phyloP scores from a whole-genome alignment of 2,113 vertebrate genomes.

The Hirundichthys speculiger region DNA sequence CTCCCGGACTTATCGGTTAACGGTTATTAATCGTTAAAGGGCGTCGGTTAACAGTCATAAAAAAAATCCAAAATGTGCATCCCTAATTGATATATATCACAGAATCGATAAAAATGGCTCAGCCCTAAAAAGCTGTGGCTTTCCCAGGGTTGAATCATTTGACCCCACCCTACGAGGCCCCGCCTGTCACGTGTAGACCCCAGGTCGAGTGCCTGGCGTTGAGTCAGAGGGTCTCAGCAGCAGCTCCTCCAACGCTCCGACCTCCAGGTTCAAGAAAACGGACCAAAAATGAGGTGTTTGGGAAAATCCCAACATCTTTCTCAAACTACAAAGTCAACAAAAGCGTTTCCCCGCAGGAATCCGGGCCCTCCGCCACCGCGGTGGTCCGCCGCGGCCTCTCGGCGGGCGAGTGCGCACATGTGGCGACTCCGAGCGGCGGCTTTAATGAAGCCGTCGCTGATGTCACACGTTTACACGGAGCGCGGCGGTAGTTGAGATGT shows the following conservation, averaged over 20 bases:
- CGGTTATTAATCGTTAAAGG: too few species aligned
- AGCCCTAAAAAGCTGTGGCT: slow-evolving; percentile 8
- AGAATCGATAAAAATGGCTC: too few species aligned
- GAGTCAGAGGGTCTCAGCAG: slow-evolving; percentile 12
- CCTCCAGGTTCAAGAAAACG: slow-evolving; percentile 10
- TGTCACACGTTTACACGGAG: slow-evolving; percentile 29
- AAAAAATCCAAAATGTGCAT: too few species aligned
- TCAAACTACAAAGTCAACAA: slow-evolving; percentile 55
- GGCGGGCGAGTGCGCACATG: slow-evolving; percentile 21
- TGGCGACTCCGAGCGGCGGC: slow-evolving; percentile 17
- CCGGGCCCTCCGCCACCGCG: slow-evolving; percentile 22
- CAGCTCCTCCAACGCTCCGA: slow-evolving; percentile 9
- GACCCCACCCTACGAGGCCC: slow-evolving; percentile 3
- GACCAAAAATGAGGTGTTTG: slow-evolving; percentile 36
- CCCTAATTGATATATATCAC: too few species aligned
- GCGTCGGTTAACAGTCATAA: too few species aligned
- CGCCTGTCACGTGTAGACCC: too few species aligned
- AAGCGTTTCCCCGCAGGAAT: slow-evolving; percentile 41
- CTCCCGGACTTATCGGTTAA: too few species aligned
- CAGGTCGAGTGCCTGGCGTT: too few species aligned
- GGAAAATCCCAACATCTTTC: slow-evolving; percentile 54
- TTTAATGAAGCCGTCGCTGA: slow-evolving; percentile 26
- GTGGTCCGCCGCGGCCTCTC: slow-evolving; percentile 25
- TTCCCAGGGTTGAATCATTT: slow-evolving; percentile 1
- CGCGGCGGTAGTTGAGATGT: slow-evolving; percentile 11